Percentiles rank a stretch among this genome's conserved stretches.
Evolutionary conservation across 2,113 vertebrate genomes (phyloP).

Genomic region (Brachypteracias leptosomus): DNA sequence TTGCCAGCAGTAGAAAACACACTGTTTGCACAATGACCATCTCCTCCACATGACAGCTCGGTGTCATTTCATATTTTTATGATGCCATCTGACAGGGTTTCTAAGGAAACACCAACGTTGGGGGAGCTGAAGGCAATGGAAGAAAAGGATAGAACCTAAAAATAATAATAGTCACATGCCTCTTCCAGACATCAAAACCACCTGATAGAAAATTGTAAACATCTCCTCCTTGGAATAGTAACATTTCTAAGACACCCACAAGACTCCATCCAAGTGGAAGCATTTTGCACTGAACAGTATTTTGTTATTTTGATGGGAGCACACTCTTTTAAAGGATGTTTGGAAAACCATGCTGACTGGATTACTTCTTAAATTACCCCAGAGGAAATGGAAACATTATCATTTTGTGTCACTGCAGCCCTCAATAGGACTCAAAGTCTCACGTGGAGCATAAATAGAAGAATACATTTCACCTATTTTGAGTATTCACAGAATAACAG

Average conservation of each 20-base stretch:
- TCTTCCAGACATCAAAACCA: neutral
- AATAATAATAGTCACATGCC: constrained; percentile 37
- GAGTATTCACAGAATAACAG: too few species aligned
- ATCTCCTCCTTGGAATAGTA: neutral
- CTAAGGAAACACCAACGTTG: constrained; percentile 32
- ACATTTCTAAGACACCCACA: neutral
- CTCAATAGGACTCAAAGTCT: neutral
- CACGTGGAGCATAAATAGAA: neutral
- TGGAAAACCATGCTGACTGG: neutral
- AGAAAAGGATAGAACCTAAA: constrained; percentile 42
- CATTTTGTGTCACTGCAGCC: neutral
- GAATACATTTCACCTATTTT: neutral
- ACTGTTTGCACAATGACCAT: neutral
- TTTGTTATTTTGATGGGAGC: neutral
- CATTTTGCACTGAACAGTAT: neutral
- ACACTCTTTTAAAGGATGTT: neutral
- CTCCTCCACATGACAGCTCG: neutral
- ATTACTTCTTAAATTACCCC: neutral
- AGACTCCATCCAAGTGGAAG: neutral
- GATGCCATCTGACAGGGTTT: constrained; percentile 23
- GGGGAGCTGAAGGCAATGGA: neutral
- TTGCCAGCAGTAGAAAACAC: neutral
- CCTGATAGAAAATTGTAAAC: neutral
- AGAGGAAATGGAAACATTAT: neutral
- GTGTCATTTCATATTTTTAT: neutral